Percentiles rank a stretch among this genome's conserved stretches.
These are phyloP conservation scores for Portunus trituberculatus DNA, from an alignment of 1,140 invertebrate genomes.

Conservation along the genomic window DNA sequence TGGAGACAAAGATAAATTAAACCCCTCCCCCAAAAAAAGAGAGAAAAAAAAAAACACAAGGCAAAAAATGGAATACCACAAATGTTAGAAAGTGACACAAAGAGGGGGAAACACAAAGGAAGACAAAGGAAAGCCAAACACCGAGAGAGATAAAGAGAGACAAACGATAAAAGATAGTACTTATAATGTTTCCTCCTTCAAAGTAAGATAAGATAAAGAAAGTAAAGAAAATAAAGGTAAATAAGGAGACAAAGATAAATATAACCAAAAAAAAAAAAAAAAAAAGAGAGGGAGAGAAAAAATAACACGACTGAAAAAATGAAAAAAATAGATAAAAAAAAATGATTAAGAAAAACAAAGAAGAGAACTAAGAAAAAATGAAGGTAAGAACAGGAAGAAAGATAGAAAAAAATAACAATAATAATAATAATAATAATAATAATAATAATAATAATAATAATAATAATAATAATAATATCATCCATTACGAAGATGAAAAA, in stretches of 20 bases:
- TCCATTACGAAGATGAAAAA: no score
- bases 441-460: no score
- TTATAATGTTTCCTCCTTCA: neutral
- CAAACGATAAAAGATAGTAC: neutral
- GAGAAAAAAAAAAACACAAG: no score
- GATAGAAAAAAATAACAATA: neutral
- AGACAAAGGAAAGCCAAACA: neutral
- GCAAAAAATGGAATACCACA: no score
- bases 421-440: no score
- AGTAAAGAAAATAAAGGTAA: neutral
- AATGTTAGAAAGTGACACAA: neutral
- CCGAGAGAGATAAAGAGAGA: neutral
- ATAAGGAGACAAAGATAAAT: neutral
- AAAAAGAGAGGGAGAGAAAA: neutral
- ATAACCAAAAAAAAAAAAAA: neutral
- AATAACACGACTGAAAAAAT: neutral
- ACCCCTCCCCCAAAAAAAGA: no score
- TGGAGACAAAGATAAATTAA: no score
- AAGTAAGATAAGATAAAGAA: neutral
- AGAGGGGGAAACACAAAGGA: neutral
- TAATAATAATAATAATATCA: no score
- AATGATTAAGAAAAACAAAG: neutral
- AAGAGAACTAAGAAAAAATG: neutral
- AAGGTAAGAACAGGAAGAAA: neutral
- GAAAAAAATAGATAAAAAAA: neutral